phyloP scores from a whole-genome alignment of 2,113 vertebrate species.

The Pachypanchax playfairii region DNA sequence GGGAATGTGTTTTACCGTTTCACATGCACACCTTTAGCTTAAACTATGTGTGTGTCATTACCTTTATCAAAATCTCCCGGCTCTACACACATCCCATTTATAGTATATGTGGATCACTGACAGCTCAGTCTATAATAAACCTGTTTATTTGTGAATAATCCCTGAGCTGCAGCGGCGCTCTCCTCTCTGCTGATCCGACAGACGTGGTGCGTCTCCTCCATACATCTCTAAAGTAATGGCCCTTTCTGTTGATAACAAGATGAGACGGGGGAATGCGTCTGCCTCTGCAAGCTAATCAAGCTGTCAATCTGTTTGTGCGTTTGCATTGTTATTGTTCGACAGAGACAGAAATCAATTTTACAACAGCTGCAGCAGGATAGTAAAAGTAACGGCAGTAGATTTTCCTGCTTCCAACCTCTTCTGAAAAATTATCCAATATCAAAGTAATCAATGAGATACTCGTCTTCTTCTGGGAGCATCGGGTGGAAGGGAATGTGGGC shows the following conservation, averaged over 20 bases:
- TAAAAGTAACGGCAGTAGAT: constrained; percentile 31
- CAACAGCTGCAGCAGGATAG: constrained; percentile 31
- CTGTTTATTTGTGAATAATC: constrained; percentile 51
- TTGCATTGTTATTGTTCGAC: constrained; percentile 30
- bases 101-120: constrained; percentile 49
- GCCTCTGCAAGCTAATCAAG: constrained; percentile 48
- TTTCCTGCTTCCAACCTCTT: constrained; percentile 1
- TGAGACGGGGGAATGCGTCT: constrained; percentile 28
- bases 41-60: constrained; percentile 27
- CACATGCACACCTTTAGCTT: constrained; percentile 12
- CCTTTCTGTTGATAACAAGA: constrained; percentile 35
- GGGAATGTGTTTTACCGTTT: constrained; percentile 24
- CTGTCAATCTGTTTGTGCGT: constrained; percentile 13
- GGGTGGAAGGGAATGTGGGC: not conserved
- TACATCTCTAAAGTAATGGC: constrained; percentile 23
- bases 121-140: constrained; percentile 46
- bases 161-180: constrained; percentile 19
- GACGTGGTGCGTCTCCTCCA: not conserved
- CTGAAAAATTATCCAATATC: not conserved
- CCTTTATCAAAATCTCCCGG: constrained; percentile 48
- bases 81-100: constrained; percentile 53
- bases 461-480: not conserved
- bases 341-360: constrained; percentile 52
- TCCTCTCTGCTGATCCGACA: not conserved
- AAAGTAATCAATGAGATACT: not conserved